Conservation (phyloP, 2,113 vertebrate species). For the Catharus bicknelli region DNA sequence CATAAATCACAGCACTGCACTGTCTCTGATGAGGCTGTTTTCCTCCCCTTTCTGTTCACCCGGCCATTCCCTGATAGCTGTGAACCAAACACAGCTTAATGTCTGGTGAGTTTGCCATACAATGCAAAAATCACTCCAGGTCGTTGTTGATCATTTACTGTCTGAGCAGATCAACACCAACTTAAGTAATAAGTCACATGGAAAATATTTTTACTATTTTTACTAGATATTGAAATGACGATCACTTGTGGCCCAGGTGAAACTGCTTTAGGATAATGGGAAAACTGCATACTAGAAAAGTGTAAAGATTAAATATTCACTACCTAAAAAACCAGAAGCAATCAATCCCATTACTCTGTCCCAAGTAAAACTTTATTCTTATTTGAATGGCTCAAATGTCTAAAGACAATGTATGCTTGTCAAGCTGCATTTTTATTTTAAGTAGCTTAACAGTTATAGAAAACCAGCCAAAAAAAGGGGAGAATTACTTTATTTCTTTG, state of each 20-base stretch:
- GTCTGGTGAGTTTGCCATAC: not conserved
- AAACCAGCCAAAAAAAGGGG: not conserved
- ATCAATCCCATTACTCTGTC: not conserved
- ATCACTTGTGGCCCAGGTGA: not conserved
- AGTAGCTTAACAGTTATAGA: not conserved
- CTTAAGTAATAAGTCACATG: not conserved
- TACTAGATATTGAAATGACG: not conserved
- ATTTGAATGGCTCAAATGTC: not conserved
- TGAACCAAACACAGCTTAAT: not conserved
- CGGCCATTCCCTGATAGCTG: not conserved
- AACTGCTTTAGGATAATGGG: not conserved
- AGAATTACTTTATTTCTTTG: not conserved
- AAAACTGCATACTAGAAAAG: not conserved
- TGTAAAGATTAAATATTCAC: not conserved
- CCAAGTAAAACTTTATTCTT: not conserved
- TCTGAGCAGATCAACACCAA: not conserved
- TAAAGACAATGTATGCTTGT: not conserved
- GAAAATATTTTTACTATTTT: not conserved
- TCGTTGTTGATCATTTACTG: not conserved
- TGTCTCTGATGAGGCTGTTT: not conserved
- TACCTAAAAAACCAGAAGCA: not conserved
- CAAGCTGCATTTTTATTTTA: not conserved
- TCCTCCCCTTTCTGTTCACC: slow-evolving; percentile 7
- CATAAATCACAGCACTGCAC: slow-evolving; percentile 19
- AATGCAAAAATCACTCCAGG: not conserved